Evolutionary conservation across 1,140 invertebrate species (phyloP).

Genomic region (Chlorops oryzae): DNA sequence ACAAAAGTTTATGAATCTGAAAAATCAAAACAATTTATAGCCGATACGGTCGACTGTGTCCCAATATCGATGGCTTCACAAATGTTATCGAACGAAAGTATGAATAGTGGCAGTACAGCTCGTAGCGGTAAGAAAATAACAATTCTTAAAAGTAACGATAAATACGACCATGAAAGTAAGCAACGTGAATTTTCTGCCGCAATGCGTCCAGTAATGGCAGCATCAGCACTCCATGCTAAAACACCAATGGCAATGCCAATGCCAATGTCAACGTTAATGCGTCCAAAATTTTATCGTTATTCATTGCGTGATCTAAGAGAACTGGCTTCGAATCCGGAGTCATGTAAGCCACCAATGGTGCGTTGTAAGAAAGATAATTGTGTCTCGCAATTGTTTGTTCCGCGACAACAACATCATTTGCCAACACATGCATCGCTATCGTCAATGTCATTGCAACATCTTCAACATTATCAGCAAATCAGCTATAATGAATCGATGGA

Average conservation of each 20-base stretch:
- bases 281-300: constrained; percentile 4
- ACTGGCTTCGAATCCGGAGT: constrained; percentile 28
- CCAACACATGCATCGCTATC: constrained; percentile 6
- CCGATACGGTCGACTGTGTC: neutral
- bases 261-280: neutral
- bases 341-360: constrained; percentile 34
- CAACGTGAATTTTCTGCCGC: too few species aligned
- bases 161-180: too few species aligned
- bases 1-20: neutral
- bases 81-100: too few species aligned
- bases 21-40: neutral
- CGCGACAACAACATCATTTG: constrained; percentile 32
- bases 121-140: too few species aligned
- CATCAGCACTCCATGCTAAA: too few species aligned
- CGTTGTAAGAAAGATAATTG: constrained; percentile 39
- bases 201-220: too few species aligned
- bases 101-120: too few species aligned
- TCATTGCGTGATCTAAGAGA: constrained; percentile 25
- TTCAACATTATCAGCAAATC: constrained; percentile 36
- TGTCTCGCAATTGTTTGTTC: constrained; percentile 37
- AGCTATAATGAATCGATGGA: constrained; percentile 36
- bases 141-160: too few species aligned
- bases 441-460: constrained; percentile 15
- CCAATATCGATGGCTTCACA: too few species aligned
- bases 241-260: neutral